phyloP scores from a whole-genome alignment of 2,113 vertebrate species.

The Cavia aperea region DNA sequence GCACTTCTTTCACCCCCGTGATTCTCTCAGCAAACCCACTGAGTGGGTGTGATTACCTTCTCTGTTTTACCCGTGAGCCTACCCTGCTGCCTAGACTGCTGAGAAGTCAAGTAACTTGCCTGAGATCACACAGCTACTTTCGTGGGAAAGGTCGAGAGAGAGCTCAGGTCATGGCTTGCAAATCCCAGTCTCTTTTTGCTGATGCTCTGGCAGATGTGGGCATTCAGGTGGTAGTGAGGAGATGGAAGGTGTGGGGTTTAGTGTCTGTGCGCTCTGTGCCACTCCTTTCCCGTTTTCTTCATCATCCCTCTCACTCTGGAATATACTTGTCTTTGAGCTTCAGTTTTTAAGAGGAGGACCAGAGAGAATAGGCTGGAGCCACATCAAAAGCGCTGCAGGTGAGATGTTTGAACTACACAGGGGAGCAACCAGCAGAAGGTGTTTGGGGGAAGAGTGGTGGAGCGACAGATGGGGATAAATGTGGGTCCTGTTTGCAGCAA shows the following conservation, averaged over 20 bases:
- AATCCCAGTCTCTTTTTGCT: neutral
- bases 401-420: neutral
- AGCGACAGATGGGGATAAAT: neutral
- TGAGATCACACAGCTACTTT: neutral
- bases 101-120: neutral
- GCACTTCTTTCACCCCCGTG: neutral
- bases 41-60: neutral
- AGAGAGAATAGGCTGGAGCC: neutral
- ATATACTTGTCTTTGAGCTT: neutral
- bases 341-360: neutral
- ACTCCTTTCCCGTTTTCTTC: neutral
- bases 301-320: neutral
- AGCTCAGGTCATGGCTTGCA: neutral
- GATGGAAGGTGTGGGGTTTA: neutral
- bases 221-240: neutral
- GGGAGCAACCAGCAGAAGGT: neutral
- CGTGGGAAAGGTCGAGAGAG: neutral
- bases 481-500: neutral
- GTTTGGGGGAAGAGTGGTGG: neutral
- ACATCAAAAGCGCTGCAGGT: neutral
- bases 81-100: neutral
- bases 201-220: neutral
- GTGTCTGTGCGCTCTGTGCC: neutral
- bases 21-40: neutral
- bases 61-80: neutral